Base-by-base conservation (phyloP, 2,888 invertebrate genomes). In the Aphelenchoides bicaudatus region DNA sequence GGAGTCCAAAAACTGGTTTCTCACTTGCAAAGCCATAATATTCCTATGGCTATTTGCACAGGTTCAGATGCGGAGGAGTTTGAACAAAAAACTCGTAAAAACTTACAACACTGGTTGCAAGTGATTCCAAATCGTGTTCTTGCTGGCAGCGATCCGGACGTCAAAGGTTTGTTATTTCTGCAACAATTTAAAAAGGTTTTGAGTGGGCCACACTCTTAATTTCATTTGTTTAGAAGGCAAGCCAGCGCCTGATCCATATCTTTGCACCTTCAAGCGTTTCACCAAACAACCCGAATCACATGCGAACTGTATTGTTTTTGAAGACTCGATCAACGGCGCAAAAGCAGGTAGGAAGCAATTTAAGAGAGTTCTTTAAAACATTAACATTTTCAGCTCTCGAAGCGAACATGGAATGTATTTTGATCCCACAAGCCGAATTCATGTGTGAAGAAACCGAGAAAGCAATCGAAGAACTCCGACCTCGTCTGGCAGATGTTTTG, bases 321-420 rank as follows among this genome's bases (percentile, higher is more conserved):
- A 92, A 82, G 92, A 91, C 81, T 88, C 91, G 0, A 88, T 88
- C 0, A 89, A 89, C 80, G 91, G 91, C 1, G 88, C 90, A 0
- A n/a, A n/a, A n/a, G n/a, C n/a, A n/a, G n/a, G n/a, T n/a, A 83
- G 84, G 31, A 88, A 88, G 0, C 90, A 86, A 16, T 13, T 38
- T n/a, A 34, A 13, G n/a, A n/a, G n/a, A n/a, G n/a, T n/a, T n/a
- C n/a, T n/a, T n/a, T n/a, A n/a, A n/a, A n/a, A n/a, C n/a, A n/a
- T n/a, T n/a, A n/a, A n/a, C n/a, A n/a, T 84, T 85, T 31, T 88
- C 88, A 0, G 91, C 87, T 0, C 75, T 84, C 23, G 68, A 64
- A 3, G 76, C 75, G 23, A 72, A 72, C 34, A 37, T 27, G 30
- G 16, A n/a, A 8, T 27, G 38, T 3, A 61, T 58, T 23, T 31